Evolutionary conservation across 2,797 vertebrate genomes (phyloP).

Genomic region (Hyperoplus immaculatus): DNA sequence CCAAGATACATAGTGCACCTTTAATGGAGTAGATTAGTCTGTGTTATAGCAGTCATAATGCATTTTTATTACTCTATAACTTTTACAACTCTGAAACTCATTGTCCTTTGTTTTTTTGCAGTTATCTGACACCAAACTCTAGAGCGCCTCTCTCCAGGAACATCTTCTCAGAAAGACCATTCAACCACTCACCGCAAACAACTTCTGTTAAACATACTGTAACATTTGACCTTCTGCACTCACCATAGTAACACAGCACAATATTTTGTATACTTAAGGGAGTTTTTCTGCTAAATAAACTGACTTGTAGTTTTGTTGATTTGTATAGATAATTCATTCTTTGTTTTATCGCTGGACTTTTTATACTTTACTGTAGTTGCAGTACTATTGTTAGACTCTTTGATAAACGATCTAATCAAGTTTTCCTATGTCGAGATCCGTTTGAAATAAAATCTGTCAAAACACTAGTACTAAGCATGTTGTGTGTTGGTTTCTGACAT

Average conservation of each 20-base stretch:
- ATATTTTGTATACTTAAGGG: background rate
- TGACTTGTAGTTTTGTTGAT: background rate
- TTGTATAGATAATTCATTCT: background rate
- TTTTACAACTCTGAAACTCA: background rate
- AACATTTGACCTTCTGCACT: background rate
- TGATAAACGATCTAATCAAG: background rate
- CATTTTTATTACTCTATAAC: background rate
- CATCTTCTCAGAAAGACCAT: background rate
- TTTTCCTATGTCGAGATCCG: background rate
- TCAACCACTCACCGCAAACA: background rate
- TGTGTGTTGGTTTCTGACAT: background rate
- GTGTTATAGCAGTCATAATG: background rate
- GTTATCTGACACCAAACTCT: slow-evolving; percentile 40
- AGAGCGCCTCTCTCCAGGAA: slow-evolving; percentile 4
- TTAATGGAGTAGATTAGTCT: background rate
- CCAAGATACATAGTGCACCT: background rate
- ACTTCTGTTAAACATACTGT: background rate
- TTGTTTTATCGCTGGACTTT: background rate
- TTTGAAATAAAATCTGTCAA: background rate
- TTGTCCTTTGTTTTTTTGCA: slow-evolving; percentile 31
- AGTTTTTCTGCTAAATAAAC: background rate
- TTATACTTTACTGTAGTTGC: background rate
- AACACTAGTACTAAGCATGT: no score
- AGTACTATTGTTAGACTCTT: background rate
- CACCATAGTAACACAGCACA: background rate